Conservation (phyloP, 2,113 vertebrate species). For the Saguinus midas region DNA sequence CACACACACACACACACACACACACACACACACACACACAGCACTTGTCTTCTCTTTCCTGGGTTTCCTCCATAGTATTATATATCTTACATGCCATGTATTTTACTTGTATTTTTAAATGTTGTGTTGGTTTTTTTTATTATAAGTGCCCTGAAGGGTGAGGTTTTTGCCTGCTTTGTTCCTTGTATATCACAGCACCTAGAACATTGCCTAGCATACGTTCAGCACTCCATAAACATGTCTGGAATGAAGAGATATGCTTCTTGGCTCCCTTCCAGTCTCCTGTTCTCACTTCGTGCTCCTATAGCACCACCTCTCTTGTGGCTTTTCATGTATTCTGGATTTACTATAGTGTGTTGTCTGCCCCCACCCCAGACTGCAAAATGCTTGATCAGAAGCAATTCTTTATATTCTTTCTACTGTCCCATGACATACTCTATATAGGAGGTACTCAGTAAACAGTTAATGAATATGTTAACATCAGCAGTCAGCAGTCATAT, state of each 20-base stretch:
- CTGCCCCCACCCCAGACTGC: neutral
- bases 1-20: neutral
- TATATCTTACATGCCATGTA: no score
- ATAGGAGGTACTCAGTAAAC: neutral
- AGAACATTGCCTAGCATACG: neutral
- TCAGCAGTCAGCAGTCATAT: neutral
- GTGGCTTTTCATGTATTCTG: neutral
- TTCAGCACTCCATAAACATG: neutral
- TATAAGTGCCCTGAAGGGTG: neutral
- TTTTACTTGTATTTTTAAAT: neutral
- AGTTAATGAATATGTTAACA: neutral
- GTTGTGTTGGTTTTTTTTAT: neutral
- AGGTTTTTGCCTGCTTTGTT: neutral
- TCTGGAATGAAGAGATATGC: neutral
- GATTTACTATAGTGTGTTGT: neutral
- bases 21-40: neutral
- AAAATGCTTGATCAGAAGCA: neutral
- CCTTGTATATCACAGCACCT: neutral
- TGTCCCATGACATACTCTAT: neutral
- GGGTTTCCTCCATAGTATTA: neutral
- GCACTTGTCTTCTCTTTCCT: neutral
- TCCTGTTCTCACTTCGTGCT: neutral
- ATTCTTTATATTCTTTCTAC: neutral
- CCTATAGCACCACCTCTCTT: neutral
- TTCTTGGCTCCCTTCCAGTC: neutral